Conservation (phyloP, 2,113 vertebrate species). For the Rhabdomys dilectus region DNA sequence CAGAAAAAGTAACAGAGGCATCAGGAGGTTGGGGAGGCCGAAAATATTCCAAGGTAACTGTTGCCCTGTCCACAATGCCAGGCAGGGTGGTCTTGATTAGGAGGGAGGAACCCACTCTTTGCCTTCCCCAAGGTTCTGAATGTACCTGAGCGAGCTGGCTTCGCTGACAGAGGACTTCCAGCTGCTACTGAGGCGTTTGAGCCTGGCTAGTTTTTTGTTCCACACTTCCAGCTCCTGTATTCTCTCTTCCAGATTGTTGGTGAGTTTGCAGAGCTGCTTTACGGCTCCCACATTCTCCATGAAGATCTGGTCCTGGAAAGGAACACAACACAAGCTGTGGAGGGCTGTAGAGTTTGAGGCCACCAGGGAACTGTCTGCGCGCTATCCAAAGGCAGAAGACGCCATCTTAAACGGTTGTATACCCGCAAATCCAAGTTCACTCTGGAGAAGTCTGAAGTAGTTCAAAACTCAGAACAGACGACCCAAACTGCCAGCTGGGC, state of each 20-base stretch:
- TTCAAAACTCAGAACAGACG: not conserved
- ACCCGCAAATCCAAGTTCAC: slow-evolving; percentile 38
- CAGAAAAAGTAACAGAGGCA: slow-evolving; percentile 10
- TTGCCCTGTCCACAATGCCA: not conserved
- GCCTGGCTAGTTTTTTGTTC: slow-evolving; percentile 90
- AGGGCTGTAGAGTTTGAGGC: not conserved
- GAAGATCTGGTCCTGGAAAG: slow-evolving; percentile 95
- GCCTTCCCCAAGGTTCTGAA: not conserved
- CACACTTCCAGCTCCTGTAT: slow-evolving; percentile 95
- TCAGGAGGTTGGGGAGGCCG: not conserved
- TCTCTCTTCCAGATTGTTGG: slow-evolving; percentile 94
- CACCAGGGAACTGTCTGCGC: not conserved
- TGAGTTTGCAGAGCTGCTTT: slow-evolving; percentile 97
- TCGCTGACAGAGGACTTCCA: slow-evolving; percentile 87
- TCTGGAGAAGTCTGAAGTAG: not conserved
- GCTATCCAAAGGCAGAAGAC: not conserved
- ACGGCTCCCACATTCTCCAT: slow-evolving; percentile 98
- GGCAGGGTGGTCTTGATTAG: not conserved
- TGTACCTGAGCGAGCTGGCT: slow-evolving; percentile 85
- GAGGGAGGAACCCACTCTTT: not conserved
- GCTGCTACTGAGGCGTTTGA: slow-evolving; percentile 92
- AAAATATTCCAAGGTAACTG: slow-evolving; percentile 5
- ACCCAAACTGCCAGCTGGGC: slow-evolving; percentile 39
- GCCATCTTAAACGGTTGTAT: not conserved
- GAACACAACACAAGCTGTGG: slow-evolving; percentile 33